These are phyloP conservation scores for Ischnura elegans DNA, from an alignment of 2,888 invertebrate genomes.

Conservation along the genomic window DNA sequence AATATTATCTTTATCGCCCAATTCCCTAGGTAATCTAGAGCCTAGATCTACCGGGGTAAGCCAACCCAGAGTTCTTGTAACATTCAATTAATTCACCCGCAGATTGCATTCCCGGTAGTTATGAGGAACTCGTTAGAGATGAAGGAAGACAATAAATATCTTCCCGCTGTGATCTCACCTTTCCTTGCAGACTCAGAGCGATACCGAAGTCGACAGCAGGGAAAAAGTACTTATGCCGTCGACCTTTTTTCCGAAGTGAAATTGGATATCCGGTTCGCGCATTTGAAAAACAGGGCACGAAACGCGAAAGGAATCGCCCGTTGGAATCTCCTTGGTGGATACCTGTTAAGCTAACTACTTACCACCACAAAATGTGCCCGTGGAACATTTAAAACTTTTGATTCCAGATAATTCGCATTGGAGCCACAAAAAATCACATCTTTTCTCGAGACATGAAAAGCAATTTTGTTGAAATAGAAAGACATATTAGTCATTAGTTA, in stretches of 20 bases:
- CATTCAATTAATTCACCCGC: not conserved
- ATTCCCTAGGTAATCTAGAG: not conserved
- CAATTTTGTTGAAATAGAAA: too few species aligned
- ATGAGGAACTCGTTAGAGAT: not conserved
- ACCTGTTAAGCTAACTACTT: slow-evolving; percentile 33
- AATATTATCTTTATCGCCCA: not conserved
- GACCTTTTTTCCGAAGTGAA: slow-evolving; percentile 44
- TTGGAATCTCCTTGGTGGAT: slow-evolving; percentile 11
- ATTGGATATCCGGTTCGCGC: slow-evolving; percentile 44
- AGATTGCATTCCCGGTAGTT: not conserved
- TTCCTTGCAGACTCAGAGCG: slow-evolving; percentile 9
- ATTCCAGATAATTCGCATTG: not conserved
- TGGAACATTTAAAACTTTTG: not conserved
- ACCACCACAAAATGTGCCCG: not conserved
- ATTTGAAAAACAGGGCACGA: slow-evolving; percentile 40
- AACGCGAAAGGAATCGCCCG: slow-evolving; percentile 27
- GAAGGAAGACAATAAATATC: slow-evolving; percentile 23
- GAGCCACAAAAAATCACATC: not conserved
- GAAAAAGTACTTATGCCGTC: slow-evolving; percentile 38
- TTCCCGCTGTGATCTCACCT: slow-evolving; percentile 48
- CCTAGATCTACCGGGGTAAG: not conserved
- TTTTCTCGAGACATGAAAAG: not conserved
- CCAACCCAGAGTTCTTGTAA: not conserved
- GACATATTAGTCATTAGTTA: too few species aligned
- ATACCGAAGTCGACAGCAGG: not conserved